These are phyloP conservation scores for Chondrosia reniformis DNA, from an alignment of 37 sponge, comb jelly and placozoan genomes.

Conservation along the genomic window DNA sequence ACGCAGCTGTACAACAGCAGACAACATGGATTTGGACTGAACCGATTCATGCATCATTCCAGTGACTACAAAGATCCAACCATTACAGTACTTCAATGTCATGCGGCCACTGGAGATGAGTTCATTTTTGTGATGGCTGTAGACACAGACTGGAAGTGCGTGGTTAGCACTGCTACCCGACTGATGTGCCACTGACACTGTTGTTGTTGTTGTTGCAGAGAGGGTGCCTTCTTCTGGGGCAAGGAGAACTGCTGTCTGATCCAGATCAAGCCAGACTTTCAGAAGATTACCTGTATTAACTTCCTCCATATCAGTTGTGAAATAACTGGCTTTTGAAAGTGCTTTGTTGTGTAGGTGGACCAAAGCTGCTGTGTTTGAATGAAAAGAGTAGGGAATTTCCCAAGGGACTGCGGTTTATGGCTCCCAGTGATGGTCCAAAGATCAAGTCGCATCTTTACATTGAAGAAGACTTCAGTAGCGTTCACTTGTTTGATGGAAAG, in stretches of 20 bases:
- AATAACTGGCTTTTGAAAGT: background rate
- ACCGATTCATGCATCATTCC: constrained; percentile 63
- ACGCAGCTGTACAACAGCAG: constrained; percentile 55
- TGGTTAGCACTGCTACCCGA: background rate
- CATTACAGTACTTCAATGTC: constrained; percentile 39
- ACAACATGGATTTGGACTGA: constrained; percentile 61
- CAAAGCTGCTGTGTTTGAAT: constrained; percentile 60
- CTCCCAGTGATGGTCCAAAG: background rate
- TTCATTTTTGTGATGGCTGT: constrained; percentile 42
- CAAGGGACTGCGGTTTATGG: constrained; percentile 56
- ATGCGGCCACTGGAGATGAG: constrained; percentile 6
- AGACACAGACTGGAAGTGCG: constrained; percentile 72
- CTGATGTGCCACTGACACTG: background rate
- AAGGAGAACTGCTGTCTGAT: constrained; percentile 39
- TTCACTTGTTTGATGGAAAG: constrained; percentile 13
- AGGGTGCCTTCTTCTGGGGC: constrained; percentile 66
- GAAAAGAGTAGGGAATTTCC: constrained; percentile 70
- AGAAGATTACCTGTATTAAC: constrained; percentile 41
- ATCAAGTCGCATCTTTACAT: background rate
- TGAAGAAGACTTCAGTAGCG: constrained; percentile 14
- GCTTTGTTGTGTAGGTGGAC: constrained; percentile 34
- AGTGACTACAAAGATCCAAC: constrained; percentile 66
- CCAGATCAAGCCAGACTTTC: constrained; percentile 48
- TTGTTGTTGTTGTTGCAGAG: constrained; percentile 14
- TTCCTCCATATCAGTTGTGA: too few species aligned